Percentiles rank a stretch among this genome's conserved stretches.
Evolutionary conservation across 2,888 invertebrate genomes (phyloP).

Genomic region (Oscheius sp.): DNA sequence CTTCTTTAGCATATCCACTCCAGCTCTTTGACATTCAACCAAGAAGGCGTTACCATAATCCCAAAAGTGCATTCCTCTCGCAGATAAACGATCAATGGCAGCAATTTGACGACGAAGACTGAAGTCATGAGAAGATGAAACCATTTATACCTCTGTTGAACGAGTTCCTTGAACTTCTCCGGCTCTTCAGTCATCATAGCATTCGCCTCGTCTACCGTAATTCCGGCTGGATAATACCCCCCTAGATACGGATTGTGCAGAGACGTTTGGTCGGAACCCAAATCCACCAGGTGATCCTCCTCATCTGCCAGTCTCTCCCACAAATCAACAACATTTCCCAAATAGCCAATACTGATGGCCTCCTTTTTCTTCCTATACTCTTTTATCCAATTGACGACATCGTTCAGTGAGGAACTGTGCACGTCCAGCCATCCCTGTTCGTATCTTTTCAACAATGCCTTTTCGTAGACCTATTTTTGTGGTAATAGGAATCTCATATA

Average conservation of each 20-base stretch:
- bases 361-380: slow-evolving; percentile 66
- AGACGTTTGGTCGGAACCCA: slow-evolving; percentile 78
- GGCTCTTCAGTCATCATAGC: slow-evolving; percentile 74
- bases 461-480: slow-evolving; percentile 71
- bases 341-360: slow-evolving; percentile 75
- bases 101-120: slow-evolving; percentile 75
- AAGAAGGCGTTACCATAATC: slow-evolving; percentile 79
- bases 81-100: slow-evolving; percentile 75
- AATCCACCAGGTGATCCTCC: slow-evolving; percentile 75
- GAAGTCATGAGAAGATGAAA: too few species aligned
- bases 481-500: background rate
- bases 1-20: slow-evolving; percentile 72
- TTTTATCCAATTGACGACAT: slow-evolving; percentile 60
- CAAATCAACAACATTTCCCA: slow-evolving; percentile 76
- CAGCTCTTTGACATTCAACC: slow-evolving; percentile 76
- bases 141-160: slow-evolving; percentile 73
- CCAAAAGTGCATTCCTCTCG: slow-evolving; percentile 76
- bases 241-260: slow-evolving; percentile 77
- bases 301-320: slow-evolving; percentile 75
- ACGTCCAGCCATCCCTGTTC: slow-evolving; percentile 77
- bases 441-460: slow-evolving; percentile 75
- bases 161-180: slow-evolving; percentile 73
- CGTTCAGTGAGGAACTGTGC: slow-evolving; percentile 72
- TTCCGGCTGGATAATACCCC: slow-evolving; percentile 69
- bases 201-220: slow-evolving; percentile 74